phyloP scores from a whole-genome alignment of 2,888 invertebrate species.

The Leptopilina myrica region DNA sequence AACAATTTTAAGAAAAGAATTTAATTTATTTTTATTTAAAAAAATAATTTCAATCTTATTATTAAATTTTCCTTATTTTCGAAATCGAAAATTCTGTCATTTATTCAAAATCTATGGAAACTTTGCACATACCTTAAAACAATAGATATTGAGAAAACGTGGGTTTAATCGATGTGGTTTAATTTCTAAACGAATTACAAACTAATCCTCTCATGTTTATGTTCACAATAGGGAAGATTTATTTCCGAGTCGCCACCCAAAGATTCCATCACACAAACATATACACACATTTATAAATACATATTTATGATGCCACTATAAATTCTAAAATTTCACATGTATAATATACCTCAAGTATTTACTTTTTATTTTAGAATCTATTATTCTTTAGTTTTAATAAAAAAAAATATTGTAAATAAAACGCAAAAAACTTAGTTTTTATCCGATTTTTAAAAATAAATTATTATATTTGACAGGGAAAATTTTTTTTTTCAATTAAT shows the following conservation, averaged over 20 bases:
- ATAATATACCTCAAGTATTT: too few species aligned
- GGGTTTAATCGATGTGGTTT: conserved; percentile 27
- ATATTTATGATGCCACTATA: neutral
- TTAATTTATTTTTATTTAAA: neutral
- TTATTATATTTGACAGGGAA: too few species aligned
- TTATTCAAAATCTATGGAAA: neutral
- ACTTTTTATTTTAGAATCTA: too few species aligned
- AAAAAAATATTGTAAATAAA: too few species aligned
- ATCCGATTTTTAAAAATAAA: too few species aligned
- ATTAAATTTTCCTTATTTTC: neutral
- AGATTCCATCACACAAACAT: neutral
- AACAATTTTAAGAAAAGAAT: too few species aligned
- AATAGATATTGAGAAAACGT: conserved; percentile 11
- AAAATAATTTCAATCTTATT: neutral
- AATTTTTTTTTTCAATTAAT: too few species aligned
- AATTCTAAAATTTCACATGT: neutral
- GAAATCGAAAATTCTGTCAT: neutral
- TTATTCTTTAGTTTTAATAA: too few species aligned
- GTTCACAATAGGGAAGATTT: conserved; percentile 13
- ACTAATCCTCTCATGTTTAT: conserved; percentile 17
- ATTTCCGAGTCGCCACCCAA: conserved; percentile 4
- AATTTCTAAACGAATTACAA: conserved; percentile 13
- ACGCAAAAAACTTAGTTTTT: too few species aligned
- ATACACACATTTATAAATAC: too few species aligned
- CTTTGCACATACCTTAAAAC: too few species aligned